Conservation (phyloP, 2,113 vertebrate genomes). For the Neolamprologus devosi region DNA sequence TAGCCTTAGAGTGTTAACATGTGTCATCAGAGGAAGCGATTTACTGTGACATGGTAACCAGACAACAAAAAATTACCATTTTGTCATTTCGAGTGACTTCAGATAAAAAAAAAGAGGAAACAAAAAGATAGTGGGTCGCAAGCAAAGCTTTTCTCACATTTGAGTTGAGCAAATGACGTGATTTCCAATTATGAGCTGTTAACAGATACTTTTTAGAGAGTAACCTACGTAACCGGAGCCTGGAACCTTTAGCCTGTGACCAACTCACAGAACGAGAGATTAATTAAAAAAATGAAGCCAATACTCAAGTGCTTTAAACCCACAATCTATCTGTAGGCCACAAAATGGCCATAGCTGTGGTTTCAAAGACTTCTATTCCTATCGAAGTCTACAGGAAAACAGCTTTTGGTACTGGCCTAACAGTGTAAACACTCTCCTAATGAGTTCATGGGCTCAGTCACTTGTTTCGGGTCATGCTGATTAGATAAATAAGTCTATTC, state of each 20-base stretch:
- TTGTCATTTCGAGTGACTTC: not conserved
- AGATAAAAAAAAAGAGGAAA: rapidly evolving
- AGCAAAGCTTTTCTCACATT: not conserved
- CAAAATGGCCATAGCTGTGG: not conserved
- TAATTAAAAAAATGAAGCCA: not conserved
- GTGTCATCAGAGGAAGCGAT: not conserved
- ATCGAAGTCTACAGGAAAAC: not conserved
- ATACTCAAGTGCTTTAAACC: not conserved
- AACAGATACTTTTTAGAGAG: not conserved
- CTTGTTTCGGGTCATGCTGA: not conserved
- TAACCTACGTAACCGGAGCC: rapidly evolving
- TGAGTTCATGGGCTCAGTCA: not conserved
- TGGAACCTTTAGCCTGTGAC: not conserved
- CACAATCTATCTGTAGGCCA: not conserved
- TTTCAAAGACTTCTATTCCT: not conserved
- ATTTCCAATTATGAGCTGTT: not conserved
- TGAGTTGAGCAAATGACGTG: not conserved
- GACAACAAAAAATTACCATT: not conserved
- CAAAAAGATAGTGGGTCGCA: not conserved
- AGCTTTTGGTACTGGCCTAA: not conserved
- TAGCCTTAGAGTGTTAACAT: not conserved
- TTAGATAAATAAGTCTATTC: not conserved
- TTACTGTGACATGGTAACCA: not conserved
- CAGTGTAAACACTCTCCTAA: not conserved
- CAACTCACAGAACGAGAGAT: not conserved